Conservation (phyloP, 2,797 vertebrate species). For the Gambelia wislizenii region DNA sequence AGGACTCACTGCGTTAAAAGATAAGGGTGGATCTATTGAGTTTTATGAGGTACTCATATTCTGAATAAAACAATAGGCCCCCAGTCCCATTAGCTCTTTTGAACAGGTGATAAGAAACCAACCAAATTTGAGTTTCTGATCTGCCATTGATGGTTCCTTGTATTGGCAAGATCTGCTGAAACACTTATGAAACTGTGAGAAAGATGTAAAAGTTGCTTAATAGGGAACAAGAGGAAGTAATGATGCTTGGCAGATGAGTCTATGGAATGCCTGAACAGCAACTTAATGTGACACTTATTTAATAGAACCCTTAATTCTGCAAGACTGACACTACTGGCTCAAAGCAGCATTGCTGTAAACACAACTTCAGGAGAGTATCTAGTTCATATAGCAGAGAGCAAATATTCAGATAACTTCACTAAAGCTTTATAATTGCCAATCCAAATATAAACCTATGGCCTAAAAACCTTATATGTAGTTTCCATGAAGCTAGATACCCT, state of each 20-base stretch:
- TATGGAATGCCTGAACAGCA: constrained; percentile 41
- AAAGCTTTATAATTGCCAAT: constrained; percentile 2
- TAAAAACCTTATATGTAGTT: not conserved
- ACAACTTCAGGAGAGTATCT: constrained; percentile 4
- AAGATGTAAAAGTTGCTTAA: constrained; percentile 56
- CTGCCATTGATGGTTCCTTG: constrained; percentile 45
- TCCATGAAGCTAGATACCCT: constrained; percentile 9
- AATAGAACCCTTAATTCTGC: constrained; percentile 14
- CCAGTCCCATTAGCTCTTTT: not conserved
- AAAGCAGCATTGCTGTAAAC: not conserved
- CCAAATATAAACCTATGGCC: not conserved
- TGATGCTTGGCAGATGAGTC: not conserved
- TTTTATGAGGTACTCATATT: not conserved
- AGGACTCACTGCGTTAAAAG: not conserved
- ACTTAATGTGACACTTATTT: not conserved
- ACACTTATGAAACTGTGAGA: constrained; percentile 57
- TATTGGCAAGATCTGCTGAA: constrained; percentile 21
- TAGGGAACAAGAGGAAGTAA: constrained; percentile 39
- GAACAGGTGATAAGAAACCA: fast-evolving
- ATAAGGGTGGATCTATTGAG: not conserved
- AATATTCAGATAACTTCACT: not conserved
- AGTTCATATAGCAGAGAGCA: not conserved
- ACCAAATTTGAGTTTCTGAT: not conserved
- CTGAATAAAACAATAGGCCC: not conserved
- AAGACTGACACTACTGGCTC: not conserved